Evolutionary conservation across 2,888 invertebrate species (phyloP).

Genomic region (Callimorpha dominula): DNA sequence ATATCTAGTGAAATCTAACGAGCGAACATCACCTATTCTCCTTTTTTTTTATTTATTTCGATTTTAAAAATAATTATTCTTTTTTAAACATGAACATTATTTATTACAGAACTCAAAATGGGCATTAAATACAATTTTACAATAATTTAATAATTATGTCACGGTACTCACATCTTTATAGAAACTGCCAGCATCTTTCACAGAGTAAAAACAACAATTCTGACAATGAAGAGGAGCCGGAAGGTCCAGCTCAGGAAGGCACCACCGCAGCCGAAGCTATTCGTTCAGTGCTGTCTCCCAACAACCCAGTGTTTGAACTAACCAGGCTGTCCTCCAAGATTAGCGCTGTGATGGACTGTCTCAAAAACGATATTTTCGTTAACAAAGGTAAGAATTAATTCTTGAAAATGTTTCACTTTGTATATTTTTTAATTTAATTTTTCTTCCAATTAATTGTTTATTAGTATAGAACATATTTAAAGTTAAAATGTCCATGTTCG

Average conservation of each 20-base stretch:
- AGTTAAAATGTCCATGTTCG: too few relatives aligned
- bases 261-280: constrained; percentile 86
- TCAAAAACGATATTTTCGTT: constrained; percentile 83
- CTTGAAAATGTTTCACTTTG: too few relatives aligned
- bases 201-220: constrained; percentile 52
- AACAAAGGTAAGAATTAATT: constrained; percentile 65
- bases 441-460: too few relatives aligned
- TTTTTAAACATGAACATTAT: too few relatives aligned
- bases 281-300: constrained; percentile 87
- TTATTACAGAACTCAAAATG: too few relatives aligned
- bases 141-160: background rate
- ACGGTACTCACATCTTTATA: background rate
- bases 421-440: too few relatives aligned
- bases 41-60: too few relatives aligned
- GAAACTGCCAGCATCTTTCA: background rate
- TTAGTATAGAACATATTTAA: too few relatives aligned
- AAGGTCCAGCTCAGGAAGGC: constrained; percentile 62
- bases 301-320: constrained; percentile 90
- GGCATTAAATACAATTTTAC: too few relatives aligned
- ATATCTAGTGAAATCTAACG: too few relatives aligned
- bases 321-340: constrained; percentile 90
- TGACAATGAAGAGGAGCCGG: constrained; percentile 53
- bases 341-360: constrained; percentile 85
- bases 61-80: too few relatives aligned
- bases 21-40: too few relatives aligned